phyloP scores from a whole-genome alignment of 2,797 vertebrate species.

The Octomys mimax region DNA sequence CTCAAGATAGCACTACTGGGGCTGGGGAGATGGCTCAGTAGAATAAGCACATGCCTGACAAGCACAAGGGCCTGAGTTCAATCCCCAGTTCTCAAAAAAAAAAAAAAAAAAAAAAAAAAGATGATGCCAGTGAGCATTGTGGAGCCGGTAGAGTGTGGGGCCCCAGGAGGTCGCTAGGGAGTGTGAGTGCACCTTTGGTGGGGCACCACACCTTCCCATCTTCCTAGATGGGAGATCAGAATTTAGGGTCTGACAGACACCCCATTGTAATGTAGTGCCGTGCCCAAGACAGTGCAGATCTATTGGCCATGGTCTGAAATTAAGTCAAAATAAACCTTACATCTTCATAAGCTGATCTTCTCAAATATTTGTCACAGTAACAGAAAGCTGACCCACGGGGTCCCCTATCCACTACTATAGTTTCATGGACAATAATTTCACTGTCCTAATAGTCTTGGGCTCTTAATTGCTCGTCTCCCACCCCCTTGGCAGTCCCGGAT shows the following conservation, averaged over 20 bases:
- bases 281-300: background rate
- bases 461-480: background rate
- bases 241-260: too few species aligned
- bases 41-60: too few species aligned
- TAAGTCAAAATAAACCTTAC: background rate
- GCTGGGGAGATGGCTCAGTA: too few species aligned
- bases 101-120: too few species aligned
- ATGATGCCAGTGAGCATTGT: background rate
- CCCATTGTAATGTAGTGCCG: background rate
- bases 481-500: background rate
- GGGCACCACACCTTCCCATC: background rate
- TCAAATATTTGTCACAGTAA: background rate
- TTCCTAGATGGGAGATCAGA: background rate
- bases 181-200: background rate
- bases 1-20: background rate
- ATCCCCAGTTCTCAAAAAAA: too few species aligned
- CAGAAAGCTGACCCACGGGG: background rate
- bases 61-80: too few species aligned
- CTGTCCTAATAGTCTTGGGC: background rate
- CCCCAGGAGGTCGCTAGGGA: too few species aligned
- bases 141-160: background rate
- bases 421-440: background rate
- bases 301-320: background rate
- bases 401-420: background rate
- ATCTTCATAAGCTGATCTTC: background rate